Conservation (phyloP, 2,113 vertebrate species). For the Epinephelus lanceolatus region DNA sequence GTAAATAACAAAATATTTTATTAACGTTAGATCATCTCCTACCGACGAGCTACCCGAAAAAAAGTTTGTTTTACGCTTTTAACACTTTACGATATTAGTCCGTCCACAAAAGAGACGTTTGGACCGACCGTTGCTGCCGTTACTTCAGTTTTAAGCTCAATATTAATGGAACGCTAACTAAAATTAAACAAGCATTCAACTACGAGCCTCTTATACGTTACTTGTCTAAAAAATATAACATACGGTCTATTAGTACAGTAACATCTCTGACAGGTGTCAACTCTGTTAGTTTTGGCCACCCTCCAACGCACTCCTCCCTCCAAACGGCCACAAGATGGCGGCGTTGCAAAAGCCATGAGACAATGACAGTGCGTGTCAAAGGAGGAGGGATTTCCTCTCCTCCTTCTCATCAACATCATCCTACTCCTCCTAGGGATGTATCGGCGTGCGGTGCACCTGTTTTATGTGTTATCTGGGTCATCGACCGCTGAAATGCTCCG, state of each 20-base stretch:
- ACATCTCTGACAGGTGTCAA: neutral
- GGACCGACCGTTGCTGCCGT: neutral
- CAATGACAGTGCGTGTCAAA: neutral
- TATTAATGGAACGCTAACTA: rapidly evolving
- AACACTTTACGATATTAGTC: neutral
- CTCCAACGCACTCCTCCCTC: neutral
- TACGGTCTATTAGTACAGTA: rapidly evolving
- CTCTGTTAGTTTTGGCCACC: neutral
- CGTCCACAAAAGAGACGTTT: neutral
- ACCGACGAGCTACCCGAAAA: neutral
- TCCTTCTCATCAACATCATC: conserved; percentile 49
- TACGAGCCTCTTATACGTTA: neutral
- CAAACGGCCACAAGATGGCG: conserved; percentile 64
- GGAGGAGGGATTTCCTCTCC: conserved; percentile 72
- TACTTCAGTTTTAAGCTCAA: neutral
- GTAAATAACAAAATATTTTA: neutral
- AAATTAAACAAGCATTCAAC: no score
- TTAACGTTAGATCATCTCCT: conserved; percentile 24
- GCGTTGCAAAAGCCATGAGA: conserved; percentile 29
- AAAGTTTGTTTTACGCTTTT: neutral
- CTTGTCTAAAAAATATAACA: neutral
- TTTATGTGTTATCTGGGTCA: conserved; percentile 21
- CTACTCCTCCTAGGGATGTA: conserved; percentile 53
- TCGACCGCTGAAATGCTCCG: conserved; percentile 34
- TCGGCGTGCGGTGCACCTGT: conserved; percentile 72